Evolutionary conservation across 37 sponge, comb jelly and placozoan genomes (phyloP).

Genomic region (Agelas oroides): DNA sequence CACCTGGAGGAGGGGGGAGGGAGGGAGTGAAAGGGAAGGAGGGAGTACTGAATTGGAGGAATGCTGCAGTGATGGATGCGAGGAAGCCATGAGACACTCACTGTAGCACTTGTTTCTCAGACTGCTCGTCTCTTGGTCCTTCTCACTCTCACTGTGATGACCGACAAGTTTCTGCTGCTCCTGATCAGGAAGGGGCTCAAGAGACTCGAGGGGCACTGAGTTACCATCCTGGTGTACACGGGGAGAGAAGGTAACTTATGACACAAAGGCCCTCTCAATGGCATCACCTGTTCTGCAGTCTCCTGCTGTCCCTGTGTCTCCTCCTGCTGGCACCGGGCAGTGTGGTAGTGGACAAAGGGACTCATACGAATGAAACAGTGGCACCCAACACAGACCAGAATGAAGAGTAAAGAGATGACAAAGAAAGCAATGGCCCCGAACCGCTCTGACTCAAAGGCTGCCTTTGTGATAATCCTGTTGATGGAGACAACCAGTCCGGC

Average conservation of each 20-base stretch:
- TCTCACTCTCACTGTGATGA: too few relatives aligned
- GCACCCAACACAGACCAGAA: conserved; percentile 72
- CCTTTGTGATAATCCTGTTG: conserved; percentile 82
- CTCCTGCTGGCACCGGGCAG: too few relatives aligned
- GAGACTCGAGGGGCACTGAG: too few relatives aligned
- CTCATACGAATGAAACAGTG: conserved; percentile 60
- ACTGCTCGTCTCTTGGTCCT: too few relatives aligned
- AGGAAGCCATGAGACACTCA: background rate
- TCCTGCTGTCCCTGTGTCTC: too few relatives aligned
- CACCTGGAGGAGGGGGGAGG: conserved; percentile 29
- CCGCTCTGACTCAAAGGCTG: conserved; percentile 43
- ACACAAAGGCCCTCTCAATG: too few relatives aligned
- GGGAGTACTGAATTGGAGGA: background rate
- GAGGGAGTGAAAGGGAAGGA: background rate
- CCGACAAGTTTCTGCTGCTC: too few relatives aligned
- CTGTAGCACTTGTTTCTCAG: too few relatives aligned
- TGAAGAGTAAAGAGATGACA: conserved; percentile 75
- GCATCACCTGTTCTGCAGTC: too few relatives aligned
- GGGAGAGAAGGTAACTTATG: too few relatives aligned
- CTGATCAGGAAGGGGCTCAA: too few relatives aligned
- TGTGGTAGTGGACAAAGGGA: conserved; percentile 72
- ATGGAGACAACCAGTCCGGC: conserved; percentile 75
- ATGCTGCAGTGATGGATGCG: background rate
- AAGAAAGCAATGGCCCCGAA: conserved; percentile 82
- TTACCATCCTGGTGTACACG: too few relatives aligned